phyloP scores from a whole-genome alignment of 2,113 vertebrate species.

The Origma solitaria region DNA sequence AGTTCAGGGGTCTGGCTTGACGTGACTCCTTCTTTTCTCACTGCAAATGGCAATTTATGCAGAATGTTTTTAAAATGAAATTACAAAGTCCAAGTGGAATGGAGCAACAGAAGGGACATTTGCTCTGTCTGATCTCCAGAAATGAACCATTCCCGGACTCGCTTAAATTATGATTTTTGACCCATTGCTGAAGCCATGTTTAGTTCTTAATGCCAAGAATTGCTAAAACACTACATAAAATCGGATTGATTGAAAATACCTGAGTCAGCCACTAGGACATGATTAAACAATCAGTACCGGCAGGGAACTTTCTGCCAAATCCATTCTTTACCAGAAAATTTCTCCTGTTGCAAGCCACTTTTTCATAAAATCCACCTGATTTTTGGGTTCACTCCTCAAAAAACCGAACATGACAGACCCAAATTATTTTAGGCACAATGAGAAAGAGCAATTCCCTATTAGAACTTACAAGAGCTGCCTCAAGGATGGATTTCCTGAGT shows the following conservation, averaged over 20 bases:
- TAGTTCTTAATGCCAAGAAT: background rate
- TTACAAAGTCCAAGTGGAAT: background rate
- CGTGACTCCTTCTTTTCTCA: background rate
- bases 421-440: background rate
- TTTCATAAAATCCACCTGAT: background rate
- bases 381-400: background rate
- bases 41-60: background rate
- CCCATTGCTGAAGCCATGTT: background rate
- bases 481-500: background rate
- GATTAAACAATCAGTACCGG: background rate
- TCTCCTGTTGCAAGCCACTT: background rate
- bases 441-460: background rate
- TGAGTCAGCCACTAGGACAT: background rate
- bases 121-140: background rate
- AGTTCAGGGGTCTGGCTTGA: background rate
- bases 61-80: background rate
- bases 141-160: background rate
- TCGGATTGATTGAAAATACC: background rate
- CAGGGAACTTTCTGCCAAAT: background rate
- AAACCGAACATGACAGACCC: fast-evolving
- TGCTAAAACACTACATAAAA: background rate
- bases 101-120: background rate
- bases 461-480: background rate
- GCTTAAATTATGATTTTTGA: background rate
- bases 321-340: background rate